These are phyloP conservation scores for Burhinus oedicnemus DNA, from an alignment of 2,113 vertebrate genomes.

Conservation along the genomic window DNA sequence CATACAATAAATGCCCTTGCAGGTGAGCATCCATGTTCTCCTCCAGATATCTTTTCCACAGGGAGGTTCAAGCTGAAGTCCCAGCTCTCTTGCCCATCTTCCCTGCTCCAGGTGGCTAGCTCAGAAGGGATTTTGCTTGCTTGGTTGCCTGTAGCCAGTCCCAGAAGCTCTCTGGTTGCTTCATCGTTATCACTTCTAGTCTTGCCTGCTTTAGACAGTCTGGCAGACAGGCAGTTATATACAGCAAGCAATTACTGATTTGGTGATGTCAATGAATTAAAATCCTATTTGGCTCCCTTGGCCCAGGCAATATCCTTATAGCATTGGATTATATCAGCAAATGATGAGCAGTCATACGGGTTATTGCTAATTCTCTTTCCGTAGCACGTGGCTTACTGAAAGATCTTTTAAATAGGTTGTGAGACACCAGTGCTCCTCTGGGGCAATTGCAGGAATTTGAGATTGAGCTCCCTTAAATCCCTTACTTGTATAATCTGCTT, in stretches of 20 bases:
- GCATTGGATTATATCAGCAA: neutral
- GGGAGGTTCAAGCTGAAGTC: neutral
- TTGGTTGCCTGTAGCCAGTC: neutral
- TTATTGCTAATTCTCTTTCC: neutral
- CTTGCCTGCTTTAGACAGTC: neutral
- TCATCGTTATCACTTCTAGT: neutral
- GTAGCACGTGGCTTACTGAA: neutral
- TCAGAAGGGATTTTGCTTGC: neutral
- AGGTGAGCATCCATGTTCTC: neutral
- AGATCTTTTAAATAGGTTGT: neutral
- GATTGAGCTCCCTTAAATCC: neutral
- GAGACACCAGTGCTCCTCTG: neutral
- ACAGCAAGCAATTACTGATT: neutral
- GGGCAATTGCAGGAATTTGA: neutral
- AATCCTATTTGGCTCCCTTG: neutral
- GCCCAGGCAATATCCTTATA: neutral
- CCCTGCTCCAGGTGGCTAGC: neutral
- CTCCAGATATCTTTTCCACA: neutral
- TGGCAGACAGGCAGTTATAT: neutral
- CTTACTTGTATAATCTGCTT: neutral
- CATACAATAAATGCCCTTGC: neutral
- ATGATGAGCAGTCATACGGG: neutral
- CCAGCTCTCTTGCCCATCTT: neutral
- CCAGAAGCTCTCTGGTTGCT: neutral
- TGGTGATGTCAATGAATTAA: neutral